phyloP scores from a whole-genome alignment of 2,888 invertebrate species.

The Chorisops tibialis region DNA sequence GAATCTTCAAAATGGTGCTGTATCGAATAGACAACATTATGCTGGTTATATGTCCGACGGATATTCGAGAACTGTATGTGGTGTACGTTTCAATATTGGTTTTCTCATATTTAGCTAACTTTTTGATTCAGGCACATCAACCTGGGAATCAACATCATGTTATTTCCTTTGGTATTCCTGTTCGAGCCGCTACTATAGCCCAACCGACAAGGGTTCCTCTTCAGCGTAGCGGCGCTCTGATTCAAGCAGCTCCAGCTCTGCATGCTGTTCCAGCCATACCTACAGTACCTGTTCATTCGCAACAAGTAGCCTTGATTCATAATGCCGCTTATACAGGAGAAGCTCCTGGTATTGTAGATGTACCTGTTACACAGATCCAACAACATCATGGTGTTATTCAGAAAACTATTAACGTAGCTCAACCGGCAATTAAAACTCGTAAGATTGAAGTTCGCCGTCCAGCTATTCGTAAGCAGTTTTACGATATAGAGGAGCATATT shows the following conservation, averaged over 20 bases:
- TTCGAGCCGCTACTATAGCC: neutral
- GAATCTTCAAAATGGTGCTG: neutral
- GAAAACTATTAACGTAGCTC: conserved; percentile 58
- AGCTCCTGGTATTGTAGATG: conserved; percentile 53
- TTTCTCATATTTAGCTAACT: neutral
- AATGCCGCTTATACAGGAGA: conserved; percentile 40
- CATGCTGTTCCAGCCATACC: neutral
- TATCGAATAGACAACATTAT: neutral
- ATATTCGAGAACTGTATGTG: conserved; percentile 1
- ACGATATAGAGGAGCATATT: conserved; percentile 61
- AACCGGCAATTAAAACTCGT: conserved; percentile 58
- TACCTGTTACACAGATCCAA: conserved; percentile 54
- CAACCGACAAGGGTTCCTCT: neutral
- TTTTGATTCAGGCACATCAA: neutral
- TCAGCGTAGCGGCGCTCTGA: neutral
- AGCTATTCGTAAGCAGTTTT: conserved; percentile 62
- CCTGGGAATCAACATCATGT: neutral
- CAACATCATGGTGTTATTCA: conserved; percentile 55
- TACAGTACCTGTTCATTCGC: conserved; percentile 1
- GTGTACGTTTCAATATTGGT: neutral
- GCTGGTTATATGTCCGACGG: neutral
- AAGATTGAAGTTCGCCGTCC: conserved; percentile 60
- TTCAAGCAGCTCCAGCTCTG: neutral
- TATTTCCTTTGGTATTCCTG: neutral
- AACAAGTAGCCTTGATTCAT: conserved; percentile 14